Conservation (phyloP, 2,888 invertebrate genomes). For the Ophioninae sp. region DNA sequence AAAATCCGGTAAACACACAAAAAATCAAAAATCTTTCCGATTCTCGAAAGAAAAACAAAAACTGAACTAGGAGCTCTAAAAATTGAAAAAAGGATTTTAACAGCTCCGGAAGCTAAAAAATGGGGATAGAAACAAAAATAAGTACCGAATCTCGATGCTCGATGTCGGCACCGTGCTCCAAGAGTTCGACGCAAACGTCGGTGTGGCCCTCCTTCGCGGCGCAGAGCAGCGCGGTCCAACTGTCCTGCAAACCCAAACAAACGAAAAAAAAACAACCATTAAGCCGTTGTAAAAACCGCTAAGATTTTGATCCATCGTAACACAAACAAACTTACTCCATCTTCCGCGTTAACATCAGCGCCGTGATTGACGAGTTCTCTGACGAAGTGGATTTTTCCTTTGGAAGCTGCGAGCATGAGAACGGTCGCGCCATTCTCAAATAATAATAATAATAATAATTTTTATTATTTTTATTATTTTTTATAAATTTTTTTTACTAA, state of each 20-base stretch:
- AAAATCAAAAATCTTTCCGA: too few relatives aligned
- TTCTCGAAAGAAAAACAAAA: too few relatives aligned
- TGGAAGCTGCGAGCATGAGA: constrained; percentile 94
- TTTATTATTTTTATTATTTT: too few relatives aligned
- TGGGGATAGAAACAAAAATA: not conserved
- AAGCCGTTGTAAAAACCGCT: not conserved
- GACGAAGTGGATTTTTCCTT: constrained; percentile 92
- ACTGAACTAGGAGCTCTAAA: too few relatives aligned
- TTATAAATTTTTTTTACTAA: too few relatives aligned
- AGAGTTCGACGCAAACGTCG: constrained; percentile 89
- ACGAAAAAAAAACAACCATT: not conserved
- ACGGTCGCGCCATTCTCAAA: constrained; percentile 94
- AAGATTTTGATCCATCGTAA: not conserved
- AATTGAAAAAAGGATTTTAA: too few relatives aligned
- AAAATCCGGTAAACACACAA: too few relatives aligned
- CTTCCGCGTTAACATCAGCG: constrained; percentile 95
- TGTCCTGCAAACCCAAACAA: constrained; percentile 84
- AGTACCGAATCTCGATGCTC: constrained; percentile 88
- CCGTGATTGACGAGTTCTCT: constrained; percentile 93
- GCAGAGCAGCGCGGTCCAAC: constrained; percentile 95
- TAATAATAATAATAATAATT: not conserved
- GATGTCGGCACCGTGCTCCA: constrained; percentile 92
- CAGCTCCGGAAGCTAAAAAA: too few relatives aligned
- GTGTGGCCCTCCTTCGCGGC: constrained; percentile 95
- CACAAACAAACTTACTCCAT: constrained; percentile 83